Base-by-base conservation (phyloP, 2,113 vertebrate genomes). In the Zootoca vivipara region DNA sequence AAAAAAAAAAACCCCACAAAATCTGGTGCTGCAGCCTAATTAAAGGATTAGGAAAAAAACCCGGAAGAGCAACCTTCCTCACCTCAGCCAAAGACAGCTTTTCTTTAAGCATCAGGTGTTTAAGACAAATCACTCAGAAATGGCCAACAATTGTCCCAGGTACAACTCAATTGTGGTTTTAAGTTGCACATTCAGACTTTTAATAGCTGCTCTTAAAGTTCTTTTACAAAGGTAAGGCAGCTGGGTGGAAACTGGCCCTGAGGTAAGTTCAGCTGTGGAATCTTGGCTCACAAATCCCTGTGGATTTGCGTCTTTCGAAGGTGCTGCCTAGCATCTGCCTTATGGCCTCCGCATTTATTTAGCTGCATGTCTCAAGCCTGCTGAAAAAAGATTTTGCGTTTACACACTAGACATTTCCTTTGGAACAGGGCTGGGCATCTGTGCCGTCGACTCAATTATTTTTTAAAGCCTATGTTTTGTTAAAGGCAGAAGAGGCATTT, bases 31-130 rank as follows among this genome's bases (percentile, higher is more conserved):
- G 70, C 69, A 62, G 33, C 2, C 42, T 86, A 92, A 92, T 89
- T 89, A 93, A 3, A 81, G 78, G 73, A 89, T 82, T 15, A 38
- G 82, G 89, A 69, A 82, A 87, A 46, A 46, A n/a, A n/a, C n/a
- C 78, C 78, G 65, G 56, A 83, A 88, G 42, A 85, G 30, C 42
- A 92, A 20, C 67, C 1, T 82, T 56, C 69, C 70, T 86, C 74
- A 22, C 65, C 78, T 78, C 78, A 77, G 52, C 16, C 67, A 69
- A 1, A 0, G 16, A 35, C 65, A 87, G 22, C 38, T 87, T 4
- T 1, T 67, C 30, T 9, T 85, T 40, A 40, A 3, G 15, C 38
- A 90, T 75, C 7, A 62, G 30, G 10, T 24, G 18, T 30, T 56
- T 28, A 58, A 89, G 79, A 56, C 3, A 79, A 86, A 90, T 33